phyloP scores from a whole-genome alignment of 2,797 vertebrate genomes.

The Chloroceryle amazona region DNA sequence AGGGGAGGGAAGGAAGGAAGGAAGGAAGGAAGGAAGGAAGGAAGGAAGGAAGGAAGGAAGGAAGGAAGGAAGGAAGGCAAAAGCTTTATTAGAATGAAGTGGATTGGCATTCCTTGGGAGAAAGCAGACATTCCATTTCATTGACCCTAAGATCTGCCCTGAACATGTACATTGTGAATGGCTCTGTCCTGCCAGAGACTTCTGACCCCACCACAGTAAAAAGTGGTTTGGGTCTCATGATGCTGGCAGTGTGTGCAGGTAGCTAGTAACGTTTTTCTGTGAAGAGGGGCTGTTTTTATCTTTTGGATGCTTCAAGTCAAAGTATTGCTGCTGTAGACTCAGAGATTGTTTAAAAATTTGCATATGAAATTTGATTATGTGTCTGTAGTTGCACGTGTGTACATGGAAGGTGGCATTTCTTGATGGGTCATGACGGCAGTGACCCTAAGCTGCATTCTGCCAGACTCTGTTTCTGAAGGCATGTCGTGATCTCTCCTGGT shows the following conservation, averaged over 20 bases:
- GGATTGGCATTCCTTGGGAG: not conserved
- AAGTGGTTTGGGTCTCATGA: not conserved
- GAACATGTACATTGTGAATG: not conserved
- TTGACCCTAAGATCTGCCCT: not conserved
- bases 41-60: no score
- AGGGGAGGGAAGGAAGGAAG: no score
- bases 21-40: no score
- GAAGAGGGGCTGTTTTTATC: not conserved
- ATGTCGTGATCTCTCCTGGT: accelerated
- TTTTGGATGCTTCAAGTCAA: not conserved
- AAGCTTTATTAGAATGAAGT: not conserved
- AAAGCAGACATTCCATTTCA: not conserved
- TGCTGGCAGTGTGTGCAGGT: not conserved
- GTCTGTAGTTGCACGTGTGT: accelerated
- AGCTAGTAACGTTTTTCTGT: not conserved
- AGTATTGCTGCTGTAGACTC: not conserved
- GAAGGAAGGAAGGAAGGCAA: no score
- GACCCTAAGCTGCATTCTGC: not conserved
- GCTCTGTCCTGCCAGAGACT: not conserved
- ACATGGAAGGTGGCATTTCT: not conserved
- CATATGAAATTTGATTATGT: no score
- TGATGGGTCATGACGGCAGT: no score
- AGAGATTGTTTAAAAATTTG: not conserved
- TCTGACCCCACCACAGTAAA: not conserved
- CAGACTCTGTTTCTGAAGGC: not conserved